Percentiles rank a stretch among this genome's conserved stretches.
Conservation (phyloP, 1,140 invertebrate genomes). For the Papilio glaucus region DNA sequence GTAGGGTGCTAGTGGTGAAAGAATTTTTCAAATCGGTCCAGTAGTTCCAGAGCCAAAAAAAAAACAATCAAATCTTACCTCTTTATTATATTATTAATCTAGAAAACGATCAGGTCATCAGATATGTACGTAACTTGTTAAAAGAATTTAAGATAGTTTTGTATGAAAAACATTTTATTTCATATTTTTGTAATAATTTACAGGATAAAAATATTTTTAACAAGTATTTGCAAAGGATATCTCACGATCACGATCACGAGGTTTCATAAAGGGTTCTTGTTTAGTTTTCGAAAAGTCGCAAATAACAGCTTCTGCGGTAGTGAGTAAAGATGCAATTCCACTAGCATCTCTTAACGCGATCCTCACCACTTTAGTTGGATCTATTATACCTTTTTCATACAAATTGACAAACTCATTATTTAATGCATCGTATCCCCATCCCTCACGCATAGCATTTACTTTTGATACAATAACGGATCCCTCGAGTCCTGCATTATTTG, state of each 20-base stretch:
- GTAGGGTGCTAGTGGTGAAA: too few species aligned
- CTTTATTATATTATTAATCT: too few species aligned
- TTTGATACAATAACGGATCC: conserved; percentile 97
- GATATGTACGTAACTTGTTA: not conserved
- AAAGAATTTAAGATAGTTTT: not conserved
- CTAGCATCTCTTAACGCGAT: conserved; percentile 98
- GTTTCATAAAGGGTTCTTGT: conserved; percentile 3
- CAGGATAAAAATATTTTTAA: not conserved
- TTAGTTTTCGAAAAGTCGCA: conserved; percentile 98
- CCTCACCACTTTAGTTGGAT: conserved; percentile 99
- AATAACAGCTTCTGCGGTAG: conserved; percentile 98
- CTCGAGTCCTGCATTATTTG: conserved; percentile 98
- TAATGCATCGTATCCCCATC: conserved; percentile 97
- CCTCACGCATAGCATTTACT: conserved; percentile 88
- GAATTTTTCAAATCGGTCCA: not conserved
- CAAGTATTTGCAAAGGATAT: conserved; percentile 9
- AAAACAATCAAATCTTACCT: too few species aligned
- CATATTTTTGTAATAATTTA: not conserved
- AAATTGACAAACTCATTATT: conserved; percentile 98
- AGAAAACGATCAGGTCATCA: too few species aligned
- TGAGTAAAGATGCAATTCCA: conserved; percentile 98
- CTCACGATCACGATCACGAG: not conserved
- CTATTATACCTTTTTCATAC: conserved; percentile 98
- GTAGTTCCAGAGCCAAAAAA: too few species aligned
- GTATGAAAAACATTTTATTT: not conserved